A percentile compares a stretch with the other conserved stretches of the same genome.
Conservation (phyloP, 2,113 vertebrate species). For the Gymnorhina tibicen region DNA sequence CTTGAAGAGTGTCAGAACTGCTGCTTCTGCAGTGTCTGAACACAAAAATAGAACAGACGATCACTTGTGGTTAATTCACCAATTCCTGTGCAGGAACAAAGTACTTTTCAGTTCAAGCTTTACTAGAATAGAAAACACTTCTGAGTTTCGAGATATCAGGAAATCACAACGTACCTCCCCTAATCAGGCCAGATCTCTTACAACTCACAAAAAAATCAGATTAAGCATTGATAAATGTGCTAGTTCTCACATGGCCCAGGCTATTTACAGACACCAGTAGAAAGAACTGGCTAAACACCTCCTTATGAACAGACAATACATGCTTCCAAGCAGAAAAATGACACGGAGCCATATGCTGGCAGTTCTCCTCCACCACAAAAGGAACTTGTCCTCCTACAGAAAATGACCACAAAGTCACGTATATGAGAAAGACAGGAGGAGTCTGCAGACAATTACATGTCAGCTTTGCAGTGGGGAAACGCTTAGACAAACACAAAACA, state of each 20-base stretch:
- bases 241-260: background rate
- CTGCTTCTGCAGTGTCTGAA: background rate
- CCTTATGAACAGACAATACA: background rate
- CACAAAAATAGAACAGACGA: background rate
- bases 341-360: background rate
- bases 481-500: background rate
- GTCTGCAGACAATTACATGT: background rate
- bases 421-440: background rate
- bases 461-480: background rate
- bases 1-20: background rate
- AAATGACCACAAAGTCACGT: background rate
- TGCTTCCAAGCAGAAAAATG: background rate
- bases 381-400: background rate
- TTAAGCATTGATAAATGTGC: background rate
- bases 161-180: background rate
- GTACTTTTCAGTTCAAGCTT: background rate
- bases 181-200: background rate
- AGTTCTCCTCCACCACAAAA: background rate
- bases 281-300: background rate
- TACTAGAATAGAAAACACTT: background rate
- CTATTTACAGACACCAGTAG: background rate
- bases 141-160: constrained; percentile 2
- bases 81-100: constrained; percentile 13
- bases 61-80: constrained; percentile 35
- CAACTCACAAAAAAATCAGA: background rate